phyloP scores from a whole-genome alignment of 2,888 invertebrate genomes.

The Tortrix viridana region DNA sequence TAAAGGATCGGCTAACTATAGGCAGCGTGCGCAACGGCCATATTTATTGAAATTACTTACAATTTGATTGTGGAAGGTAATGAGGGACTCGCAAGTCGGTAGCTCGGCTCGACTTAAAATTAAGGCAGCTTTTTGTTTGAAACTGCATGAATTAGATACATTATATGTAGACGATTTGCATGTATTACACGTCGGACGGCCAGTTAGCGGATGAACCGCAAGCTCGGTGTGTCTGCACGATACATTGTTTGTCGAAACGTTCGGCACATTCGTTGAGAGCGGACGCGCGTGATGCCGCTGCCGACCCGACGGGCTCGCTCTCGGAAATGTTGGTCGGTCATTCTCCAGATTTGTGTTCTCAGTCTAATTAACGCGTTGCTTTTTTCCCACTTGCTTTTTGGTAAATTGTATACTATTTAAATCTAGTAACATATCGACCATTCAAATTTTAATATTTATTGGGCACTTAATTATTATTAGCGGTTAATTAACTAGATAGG shows the following conservation, averaged over 20 bases:
- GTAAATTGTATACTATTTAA: too few species aligned
- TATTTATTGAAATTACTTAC: slow-evolving; percentile 83
- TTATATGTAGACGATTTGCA: slow-evolving; percentile 58
- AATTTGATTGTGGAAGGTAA: slow-evolving; percentile 79
- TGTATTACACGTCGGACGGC: slow-evolving; percentile 39
- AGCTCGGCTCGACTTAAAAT: slow-evolving; percentile 71
- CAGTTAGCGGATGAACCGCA: slow-evolving; percentile 14
- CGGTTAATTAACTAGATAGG: too few species aligned
- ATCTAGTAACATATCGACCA: too few species aligned
- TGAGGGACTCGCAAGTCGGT: slow-evolving; percentile 71
- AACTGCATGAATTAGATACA: slow-evolving; percentile 72
- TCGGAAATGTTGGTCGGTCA: too few species aligned
- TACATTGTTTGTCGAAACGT: slow-evolving; percentile 27
- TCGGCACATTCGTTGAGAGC: slow-evolving; percentile 1
- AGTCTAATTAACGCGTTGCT: too few species aligned
- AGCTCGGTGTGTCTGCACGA: slow-evolving; percentile 11
- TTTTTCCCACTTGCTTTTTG: too few species aligned
- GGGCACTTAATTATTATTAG: too few species aligned
- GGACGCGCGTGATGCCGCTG: neutral
- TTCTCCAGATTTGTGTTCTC: too few species aligned
- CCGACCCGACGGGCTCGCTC: neutral
- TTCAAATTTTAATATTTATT: too few species aligned
- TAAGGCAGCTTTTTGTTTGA: slow-evolving; percentile 71
- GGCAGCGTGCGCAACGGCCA: slow-evolving; percentile 60
- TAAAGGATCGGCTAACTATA: slow-evolving; percentile 72